Conservation (phyloP, 2,888 invertebrate genomes). For the Dascillus cervinus region DNA sequence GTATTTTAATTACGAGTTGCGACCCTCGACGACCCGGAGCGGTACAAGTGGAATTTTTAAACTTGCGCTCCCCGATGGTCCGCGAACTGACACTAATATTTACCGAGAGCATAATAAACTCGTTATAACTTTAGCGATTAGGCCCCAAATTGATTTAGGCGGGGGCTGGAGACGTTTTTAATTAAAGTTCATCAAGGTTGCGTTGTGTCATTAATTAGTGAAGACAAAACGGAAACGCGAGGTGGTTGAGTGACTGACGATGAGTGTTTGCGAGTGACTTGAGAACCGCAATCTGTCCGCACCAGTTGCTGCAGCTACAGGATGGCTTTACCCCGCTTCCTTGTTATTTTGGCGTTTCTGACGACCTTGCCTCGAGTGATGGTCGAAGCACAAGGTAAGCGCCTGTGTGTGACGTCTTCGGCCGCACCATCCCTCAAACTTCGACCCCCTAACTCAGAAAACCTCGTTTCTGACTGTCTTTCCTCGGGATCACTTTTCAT, state of each 20-base stretch:
- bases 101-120: constrained; percentile 16
- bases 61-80: too few relatives aligned
- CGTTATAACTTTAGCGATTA: constrained; percentile 22
- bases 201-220: constrained; percentile 17
- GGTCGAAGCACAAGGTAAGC: constrained; percentile 16
- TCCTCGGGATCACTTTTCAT: too few relatives aligned
- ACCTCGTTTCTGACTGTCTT: too few relatives aligned
- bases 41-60: too few relatives aligned
- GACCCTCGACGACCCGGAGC: too few relatives aligned
- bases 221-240: constrained; percentile 13
- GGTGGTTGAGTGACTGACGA: constrained; percentile 12
- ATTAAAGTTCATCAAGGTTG: constrained; percentile 18
- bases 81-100: not conserved
- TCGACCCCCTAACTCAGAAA: too few relatives aligned
- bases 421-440: too few relatives aligned
- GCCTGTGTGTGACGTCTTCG: too few relatives aligned
- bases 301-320: constrained; percentile 13
- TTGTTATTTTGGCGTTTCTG: constrained; percentile 13
- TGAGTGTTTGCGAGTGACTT: constrained; percentile 16
- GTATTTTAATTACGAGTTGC: constrained; percentile 22
- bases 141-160: constrained; percentile 19
- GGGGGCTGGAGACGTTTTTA: constrained; percentile 12
- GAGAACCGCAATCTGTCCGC: constrained; percentile 12
- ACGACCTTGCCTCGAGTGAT: constrained; percentile 10
- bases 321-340: constrained; percentile 15